These are phyloP conservation scores for Branchipolynoe longqiensis DNA, from an alignment of 2,888 invertebrate genomes.

Conservation along the genomic window DNA sequence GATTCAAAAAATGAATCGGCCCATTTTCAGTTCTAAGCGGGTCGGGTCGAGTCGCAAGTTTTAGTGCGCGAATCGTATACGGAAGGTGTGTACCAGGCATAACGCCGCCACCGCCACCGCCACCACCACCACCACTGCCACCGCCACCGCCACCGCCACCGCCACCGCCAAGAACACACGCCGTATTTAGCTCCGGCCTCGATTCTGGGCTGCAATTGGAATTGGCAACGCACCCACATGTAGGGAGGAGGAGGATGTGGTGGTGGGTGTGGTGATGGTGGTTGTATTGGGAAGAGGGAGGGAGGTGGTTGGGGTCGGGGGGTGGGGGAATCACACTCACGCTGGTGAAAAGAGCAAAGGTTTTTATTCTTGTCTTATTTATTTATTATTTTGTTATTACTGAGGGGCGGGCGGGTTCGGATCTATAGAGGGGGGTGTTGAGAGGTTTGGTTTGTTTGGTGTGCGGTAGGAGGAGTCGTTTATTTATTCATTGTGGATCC, in stretches of 20 bases:
- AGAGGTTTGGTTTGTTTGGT: neutral
- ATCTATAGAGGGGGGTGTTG: slow-evolving; percentile 36
- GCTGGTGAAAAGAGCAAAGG: slow-evolving; percentile 38
- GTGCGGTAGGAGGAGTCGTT: slow-evolving; percentile 12
- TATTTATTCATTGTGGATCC: slow-evolving; percentile 8
- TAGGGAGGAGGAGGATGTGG: too few relatives aligned
- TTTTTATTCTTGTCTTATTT: neutral
- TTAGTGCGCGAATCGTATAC: too few relatives aligned
- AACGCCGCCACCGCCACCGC: neutral
- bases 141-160: neutral
- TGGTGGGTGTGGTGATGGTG: too few relatives aligned
- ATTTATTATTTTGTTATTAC: neutral
- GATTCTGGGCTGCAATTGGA: neutral
- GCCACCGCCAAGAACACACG: neutral
- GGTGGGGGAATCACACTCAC: neutral
- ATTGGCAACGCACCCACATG: neutral
- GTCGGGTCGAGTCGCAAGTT: too few relatives aligned
- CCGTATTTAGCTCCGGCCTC: neutral
- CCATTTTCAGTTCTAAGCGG: too few relatives aligned
- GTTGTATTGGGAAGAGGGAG: neutral
- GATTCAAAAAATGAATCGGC: too few relatives aligned
- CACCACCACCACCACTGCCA: neutral
- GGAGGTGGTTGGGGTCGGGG: neutral
- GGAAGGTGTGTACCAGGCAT: too few relatives aligned
- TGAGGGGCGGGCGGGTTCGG: neutral